These are phyloP conservation scores for Zaprionus inermis DNA, from an alignment of 1,140 invertebrate species.

Conservation along the genomic window DNA sequence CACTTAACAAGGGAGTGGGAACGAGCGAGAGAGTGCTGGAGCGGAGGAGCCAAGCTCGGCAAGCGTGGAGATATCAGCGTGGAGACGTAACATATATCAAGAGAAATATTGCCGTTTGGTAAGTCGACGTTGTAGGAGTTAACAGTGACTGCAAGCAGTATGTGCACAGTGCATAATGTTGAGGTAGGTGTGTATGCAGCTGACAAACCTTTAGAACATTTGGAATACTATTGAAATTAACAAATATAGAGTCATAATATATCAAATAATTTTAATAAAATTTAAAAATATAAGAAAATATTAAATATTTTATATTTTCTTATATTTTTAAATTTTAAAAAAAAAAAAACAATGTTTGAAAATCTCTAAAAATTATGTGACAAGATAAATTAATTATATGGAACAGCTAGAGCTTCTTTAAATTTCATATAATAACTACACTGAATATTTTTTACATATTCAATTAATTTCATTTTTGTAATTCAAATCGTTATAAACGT, in stretches of 20 bases:
- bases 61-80: slow-evolving; percentile 51
- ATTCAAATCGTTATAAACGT: no score
- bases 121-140: slow-evolving; percentile 39
- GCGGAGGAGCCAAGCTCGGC: neutral
- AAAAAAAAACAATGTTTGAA: no score
- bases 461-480: no score
- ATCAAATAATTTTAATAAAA: neutral
- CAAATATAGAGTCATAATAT: neutral
- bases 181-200: slow-evolving; percentile 31
- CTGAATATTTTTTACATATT: no score
- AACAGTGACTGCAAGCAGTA: slow-evolving; percentile 46
- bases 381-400: no score
- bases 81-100: slow-evolving; percentile 67
- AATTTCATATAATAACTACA: no score
- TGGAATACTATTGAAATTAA: neutral
- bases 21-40: neutral
- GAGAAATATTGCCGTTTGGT: slow-evolving; percentile 52
- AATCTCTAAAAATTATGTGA: no score
- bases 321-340: neutral
- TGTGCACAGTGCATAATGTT: neutral
- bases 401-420: no score
- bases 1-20: neutral
- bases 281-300: neutral
- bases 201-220: no score
- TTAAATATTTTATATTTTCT: neutral